phyloP scores from a whole-genome alignment of 2,797 vertebrate species.

The Catamblyrhynchus diadema region DNA sequence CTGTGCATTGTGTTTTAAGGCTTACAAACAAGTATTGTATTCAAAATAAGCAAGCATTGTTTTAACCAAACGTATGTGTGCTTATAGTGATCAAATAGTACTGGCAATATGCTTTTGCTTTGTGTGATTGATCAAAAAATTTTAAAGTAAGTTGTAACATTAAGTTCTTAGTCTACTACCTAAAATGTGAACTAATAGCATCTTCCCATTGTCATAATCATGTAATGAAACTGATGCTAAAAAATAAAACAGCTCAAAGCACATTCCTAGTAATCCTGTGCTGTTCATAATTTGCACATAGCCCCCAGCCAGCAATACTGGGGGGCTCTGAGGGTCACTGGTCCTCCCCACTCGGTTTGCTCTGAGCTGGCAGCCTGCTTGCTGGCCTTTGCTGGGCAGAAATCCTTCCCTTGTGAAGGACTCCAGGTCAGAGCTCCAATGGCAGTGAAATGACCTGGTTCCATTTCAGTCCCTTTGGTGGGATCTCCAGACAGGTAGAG shows the following conservation, averaged over 20 bases:
- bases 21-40: neutral
- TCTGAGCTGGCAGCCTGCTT: neutral
- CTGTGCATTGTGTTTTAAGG: neutral
- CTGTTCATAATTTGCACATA: neutral
- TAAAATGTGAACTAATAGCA: neutral
- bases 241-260: neutral
- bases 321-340: neutral
- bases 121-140: neutral
- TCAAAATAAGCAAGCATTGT: neutral
- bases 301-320: neutral
- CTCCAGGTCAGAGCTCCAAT: neutral
- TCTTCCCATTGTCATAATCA: neutral
- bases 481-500: accelerated
- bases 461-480: neutral
- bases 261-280: neutral
- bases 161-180: neutral
- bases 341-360: accelerated
- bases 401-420: neutral
- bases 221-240: neutral
- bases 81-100: neutral
- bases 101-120: neutral
- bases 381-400: neutral
- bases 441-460: neutral
- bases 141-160: neutral
- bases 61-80: neutral